Evolutionary conservation across 2,113 vertebrate genomes (phyloP).

Genomic region (Galemys pyrenaicus): DNA sequence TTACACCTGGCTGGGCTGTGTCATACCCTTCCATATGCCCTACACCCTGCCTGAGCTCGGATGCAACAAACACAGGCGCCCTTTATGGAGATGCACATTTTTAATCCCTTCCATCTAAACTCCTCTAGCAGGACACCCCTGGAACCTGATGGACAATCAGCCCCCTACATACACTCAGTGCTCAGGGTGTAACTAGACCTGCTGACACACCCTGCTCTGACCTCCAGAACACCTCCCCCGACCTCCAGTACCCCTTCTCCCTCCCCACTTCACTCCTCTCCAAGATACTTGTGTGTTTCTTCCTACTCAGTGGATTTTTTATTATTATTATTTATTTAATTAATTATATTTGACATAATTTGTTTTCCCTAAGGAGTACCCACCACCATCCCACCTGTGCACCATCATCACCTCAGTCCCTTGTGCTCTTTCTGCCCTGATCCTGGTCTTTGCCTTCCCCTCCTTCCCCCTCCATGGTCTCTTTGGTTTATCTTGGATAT

Average conservation of each 20-base stretch:
- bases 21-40: rapidly evolving
- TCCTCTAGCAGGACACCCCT: background rate
- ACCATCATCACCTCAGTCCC: too few species aligned
- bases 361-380: too few species aligned
- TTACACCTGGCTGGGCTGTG: background rate
- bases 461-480: too few species aligned
- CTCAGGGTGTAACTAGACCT: background rate
- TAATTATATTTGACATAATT: too few species aligned
- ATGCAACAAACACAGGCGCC: background rate
- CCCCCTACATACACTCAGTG: rapidly evolving
- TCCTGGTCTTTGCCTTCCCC: too few species aligned
- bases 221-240: background rate
- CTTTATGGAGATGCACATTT: too few species aligned
- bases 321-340: too few species aligned
- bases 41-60: background rate
- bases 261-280: background rate
- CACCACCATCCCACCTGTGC: too few species aligned
- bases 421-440: too few species aligned
- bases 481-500: too few species aligned
- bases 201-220: background rate
- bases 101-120: background rate
- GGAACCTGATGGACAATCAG: rapidly evolving
- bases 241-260: background rate
- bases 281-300: rapidly evolving
- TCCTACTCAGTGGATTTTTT: background rate